These are phyloP conservation scores for Aricia agestis DNA, from an alignment of 1,140 invertebrate genomes.

Conservation along the genomic window DNA sequence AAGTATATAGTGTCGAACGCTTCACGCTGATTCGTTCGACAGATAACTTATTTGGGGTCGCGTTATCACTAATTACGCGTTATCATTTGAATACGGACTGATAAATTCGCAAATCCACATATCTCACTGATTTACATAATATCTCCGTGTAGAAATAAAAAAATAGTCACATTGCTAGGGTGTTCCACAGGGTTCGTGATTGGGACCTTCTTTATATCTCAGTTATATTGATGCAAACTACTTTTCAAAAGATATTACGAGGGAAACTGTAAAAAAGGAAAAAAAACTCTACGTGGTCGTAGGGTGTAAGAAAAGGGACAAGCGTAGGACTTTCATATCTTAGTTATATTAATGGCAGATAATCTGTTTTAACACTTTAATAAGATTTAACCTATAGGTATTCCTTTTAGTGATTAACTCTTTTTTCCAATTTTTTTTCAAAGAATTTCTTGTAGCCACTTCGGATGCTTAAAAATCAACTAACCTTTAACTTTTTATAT, in stretches of 20 bases:
- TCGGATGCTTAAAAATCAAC: neutral
- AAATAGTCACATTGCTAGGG: neutral
- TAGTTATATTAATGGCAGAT: too few relatives aligned
- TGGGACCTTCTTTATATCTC: neutral
- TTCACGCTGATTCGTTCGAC: neutral
- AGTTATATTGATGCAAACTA: neutral
- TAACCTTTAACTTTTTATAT: constrained; percentile 12
- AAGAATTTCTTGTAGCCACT: too few relatives aligned
- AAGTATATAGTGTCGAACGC: neutral
- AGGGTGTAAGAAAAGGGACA: neutral
- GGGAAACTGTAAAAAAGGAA: too few relatives aligned
- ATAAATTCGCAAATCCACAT: neutral
- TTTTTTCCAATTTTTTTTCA: too few relatives aligned
- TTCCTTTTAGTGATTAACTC: too few relatives aligned
- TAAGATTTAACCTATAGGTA: too few relatives aligned
- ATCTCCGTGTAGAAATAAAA: neutral
- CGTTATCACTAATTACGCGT: neutral
- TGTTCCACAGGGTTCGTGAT: neutral
- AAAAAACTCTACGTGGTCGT: neutral
- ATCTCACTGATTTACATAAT: neutral
- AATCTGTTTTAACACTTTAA: too few relatives aligned
- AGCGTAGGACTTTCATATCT: neutral
- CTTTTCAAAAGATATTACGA: too few relatives aligned
- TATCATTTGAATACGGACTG: neutral
- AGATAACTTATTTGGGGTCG: neutral